Conservation (phyloP, 2,888 invertebrate genomes). For the Pycnomerus fuliginosus region DNA sequence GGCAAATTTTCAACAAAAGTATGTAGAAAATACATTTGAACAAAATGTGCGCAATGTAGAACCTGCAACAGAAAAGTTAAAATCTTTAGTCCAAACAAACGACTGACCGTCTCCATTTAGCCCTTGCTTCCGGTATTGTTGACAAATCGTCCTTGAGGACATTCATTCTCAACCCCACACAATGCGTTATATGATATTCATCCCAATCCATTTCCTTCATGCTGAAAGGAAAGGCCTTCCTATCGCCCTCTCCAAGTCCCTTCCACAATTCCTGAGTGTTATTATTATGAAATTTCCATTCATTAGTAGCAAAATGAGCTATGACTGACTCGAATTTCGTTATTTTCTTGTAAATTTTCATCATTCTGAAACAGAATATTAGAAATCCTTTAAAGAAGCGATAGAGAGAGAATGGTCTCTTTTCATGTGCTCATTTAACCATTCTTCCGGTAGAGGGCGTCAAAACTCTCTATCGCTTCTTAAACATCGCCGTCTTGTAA, state of each 20-base stretch:
- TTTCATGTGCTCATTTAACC: too few relatives aligned
- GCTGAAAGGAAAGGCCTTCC: conserved; percentile 68
- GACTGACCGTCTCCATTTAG: conserved; percentile 9
- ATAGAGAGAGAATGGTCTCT: too few relatives aligned
- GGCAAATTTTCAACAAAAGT: too few relatives aligned
- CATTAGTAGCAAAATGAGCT: conserved; percentile 11
- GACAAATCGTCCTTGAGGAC: conserved; percentile 62
- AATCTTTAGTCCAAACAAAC: conserved; percentile 1
- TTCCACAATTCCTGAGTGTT: conserved; percentile 61
- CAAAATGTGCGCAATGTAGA: background rate
- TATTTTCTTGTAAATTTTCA: conserved; percentile 23
- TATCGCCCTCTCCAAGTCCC: conserved; percentile 50
- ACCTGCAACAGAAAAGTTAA: conserved; percentile 3
- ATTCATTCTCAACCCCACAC: conserved; percentile 22
- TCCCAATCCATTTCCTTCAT: conserved; percentile 72
- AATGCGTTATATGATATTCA: conserved; percentile 12
- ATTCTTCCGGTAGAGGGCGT: too few relatives aligned
- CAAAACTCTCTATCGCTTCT: too few relatives aligned
- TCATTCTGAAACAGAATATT: conserved; percentile 13
- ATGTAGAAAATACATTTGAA: too few relatives aligned
- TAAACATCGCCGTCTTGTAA: too few relatives aligned
- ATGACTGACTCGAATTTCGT: conserved; percentile 10
- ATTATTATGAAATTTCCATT: conserved; percentile 58
- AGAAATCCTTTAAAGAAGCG: too few relatives aligned
- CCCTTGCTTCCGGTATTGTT: conserved; percentile 63